These are phyloP conservation scores for Myanophis thanlyinensis DNA, from an alignment of 2,113 vertebrate genomes.

Conservation along the genomic window DNA sequence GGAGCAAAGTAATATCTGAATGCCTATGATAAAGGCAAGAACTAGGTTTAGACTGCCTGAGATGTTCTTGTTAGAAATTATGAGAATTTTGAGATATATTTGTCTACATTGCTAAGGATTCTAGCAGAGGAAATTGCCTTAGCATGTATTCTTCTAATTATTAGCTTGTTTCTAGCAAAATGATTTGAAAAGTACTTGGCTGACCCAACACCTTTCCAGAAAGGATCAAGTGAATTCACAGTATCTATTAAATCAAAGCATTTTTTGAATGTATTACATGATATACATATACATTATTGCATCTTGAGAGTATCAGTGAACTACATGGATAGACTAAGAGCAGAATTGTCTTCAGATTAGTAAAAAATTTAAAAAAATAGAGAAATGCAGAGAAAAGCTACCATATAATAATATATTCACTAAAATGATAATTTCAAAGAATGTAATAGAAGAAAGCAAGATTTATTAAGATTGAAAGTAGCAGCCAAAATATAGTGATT, in stretches of 20 bases:
- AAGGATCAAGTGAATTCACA: background rate
- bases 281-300: background rate
- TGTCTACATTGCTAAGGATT: background rate
- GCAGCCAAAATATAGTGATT: background rate
- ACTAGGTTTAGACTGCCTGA: background rate
- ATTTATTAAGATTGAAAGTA: background rate
- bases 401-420: background rate
- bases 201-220: background rate
- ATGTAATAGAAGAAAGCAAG: background rate
- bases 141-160: background rate
- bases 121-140: background rate
- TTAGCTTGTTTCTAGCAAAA: background rate
- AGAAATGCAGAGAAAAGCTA: background rate
- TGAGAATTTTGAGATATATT: background rate
- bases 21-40: background rate
- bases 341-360: background rate
- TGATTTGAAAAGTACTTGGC: background rate
- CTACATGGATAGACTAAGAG: background rate
- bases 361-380: background rate
- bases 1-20: background rate
- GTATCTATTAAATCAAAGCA: background rate
- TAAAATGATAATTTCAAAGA: background rate
- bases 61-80: background rate
- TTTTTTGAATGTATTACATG: background rate
- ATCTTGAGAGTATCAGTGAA: background rate